These are phyloP conservation scores for Parauchenoglanis punctatus DNA, from an alignment of 2,797 vertebrate genomes.

Conservation along the genomic window DNA sequence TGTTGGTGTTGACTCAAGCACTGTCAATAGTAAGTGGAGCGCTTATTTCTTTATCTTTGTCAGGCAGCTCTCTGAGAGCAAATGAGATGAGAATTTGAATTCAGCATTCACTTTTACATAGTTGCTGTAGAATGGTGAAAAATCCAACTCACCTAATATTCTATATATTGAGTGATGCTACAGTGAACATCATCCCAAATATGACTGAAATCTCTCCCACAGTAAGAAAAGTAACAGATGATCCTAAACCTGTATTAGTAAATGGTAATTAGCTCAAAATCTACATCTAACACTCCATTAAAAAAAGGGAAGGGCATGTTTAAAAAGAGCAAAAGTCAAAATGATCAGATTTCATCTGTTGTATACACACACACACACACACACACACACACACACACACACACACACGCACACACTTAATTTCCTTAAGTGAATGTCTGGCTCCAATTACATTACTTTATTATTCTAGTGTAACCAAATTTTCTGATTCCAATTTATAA, in stretches of 20 bases:
- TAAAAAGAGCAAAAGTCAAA: not conserved
- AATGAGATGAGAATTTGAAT: not conserved
- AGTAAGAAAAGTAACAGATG: not conserved
- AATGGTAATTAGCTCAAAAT: not conserved
- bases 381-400: too few species aligned
- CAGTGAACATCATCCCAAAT: not conserved
- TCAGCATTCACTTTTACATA: not conserved
- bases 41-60: slow-evolving; percentile 32
- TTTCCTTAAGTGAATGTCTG: not conserved
- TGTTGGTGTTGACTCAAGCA: slow-evolving; percentile 36
- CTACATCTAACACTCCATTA: not conserved
- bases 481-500: not conserved
- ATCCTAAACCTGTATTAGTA: not conserved
- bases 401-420: too few species aligned
- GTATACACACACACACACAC: too few species aligned
- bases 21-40: slow-evolving; percentile 24
- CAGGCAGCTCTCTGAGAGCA: not conserved
- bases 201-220: not conserved
- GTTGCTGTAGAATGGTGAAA: not conserved
- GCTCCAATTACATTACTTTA: not conserved
- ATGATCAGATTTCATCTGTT: not conserved
- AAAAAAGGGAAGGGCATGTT: not conserved
- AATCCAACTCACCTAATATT: not conserved
- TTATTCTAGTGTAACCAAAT: not conserved
- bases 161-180: not conserved